Evolutionary conservation across 2,888 invertebrate species (phyloP), one percentile per base, ranked within the genome.

Genomic region (Sphinx pinastri): DNA sequence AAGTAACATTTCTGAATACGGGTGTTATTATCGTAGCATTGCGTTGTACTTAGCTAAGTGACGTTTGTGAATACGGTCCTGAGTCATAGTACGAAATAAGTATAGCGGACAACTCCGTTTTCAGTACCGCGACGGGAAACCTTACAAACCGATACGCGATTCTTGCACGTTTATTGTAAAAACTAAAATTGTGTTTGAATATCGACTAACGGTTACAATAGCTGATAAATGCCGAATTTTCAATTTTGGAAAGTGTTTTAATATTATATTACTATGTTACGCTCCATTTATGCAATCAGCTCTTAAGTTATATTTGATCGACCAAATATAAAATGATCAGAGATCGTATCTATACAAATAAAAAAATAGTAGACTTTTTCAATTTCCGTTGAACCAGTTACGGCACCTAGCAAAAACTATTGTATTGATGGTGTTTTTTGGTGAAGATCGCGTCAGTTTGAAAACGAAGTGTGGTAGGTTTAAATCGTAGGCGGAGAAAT

Each of bases 91-190:
- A 19, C 10, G 13, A 16, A 13, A 51, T 51, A 51, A 51, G 51
- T 51, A 51, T 13, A 13, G 51, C 51, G 4, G 12, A 47, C 0
- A 51, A 13, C 38, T 3, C 10, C 12, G 13, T 5, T 13, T 13
- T 51, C 84, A 19, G 13, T 80, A 78, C 76, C 73, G 71, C 79
- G 74, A 71, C 76, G 79, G 70, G 83, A 89, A 88, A 82, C 86
- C 87, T 84, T 87, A 85, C 81, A 87, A 87, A 81, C 78, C 75
- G 77, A 67, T 14, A 19, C 12, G n/a, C 14, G 8, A 67, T 67
- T 67, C 51, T 54, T 52, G 67, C 51, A 67, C 52, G 67, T 67
- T 67, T 7, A 25, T 38, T 49, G 19, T 49, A 60, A 49, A 49
- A 16, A 19, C 60, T 49, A 11, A 47, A 63, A 60, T 60, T 60